phyloP scores from a whole-genome alignment of 2,797 vertebrate species.

The Austrolebias charrua region DNA sequence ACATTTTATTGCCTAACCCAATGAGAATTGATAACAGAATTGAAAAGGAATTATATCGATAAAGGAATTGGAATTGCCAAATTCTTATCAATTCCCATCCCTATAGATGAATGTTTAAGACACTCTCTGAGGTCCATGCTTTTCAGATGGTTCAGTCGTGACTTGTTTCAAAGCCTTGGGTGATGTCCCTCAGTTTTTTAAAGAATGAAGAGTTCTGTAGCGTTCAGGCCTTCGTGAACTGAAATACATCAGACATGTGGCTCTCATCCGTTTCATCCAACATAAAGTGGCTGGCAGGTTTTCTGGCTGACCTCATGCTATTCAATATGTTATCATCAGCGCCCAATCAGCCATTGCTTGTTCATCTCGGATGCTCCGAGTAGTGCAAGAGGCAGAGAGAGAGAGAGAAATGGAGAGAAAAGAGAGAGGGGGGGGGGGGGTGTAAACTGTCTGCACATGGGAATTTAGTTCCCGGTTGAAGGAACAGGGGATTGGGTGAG shows the following conservation, averaged over 20 bases:
- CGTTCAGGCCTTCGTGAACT: constrained; percentile 24
- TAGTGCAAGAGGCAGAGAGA: constrained; percentile 12
- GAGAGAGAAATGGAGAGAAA: not conserved
- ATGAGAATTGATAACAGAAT: no score
- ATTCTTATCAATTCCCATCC: no score
- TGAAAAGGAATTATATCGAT: no score
- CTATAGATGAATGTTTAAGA: no score
- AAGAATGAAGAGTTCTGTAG: constrained; percentile 19
- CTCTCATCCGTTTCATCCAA: constrained; percentile 49
- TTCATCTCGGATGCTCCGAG: constrained; percentile 30
- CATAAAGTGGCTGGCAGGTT: constrained; percentile 22
- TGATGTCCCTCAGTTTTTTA: not conserved
- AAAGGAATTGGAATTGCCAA: no score
- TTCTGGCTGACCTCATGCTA: constrained; percentile 29
- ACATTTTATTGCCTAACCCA: no score
- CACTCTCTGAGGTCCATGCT: no score
- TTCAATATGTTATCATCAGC: constrained; percentile 50
- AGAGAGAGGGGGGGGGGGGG: constrained; percentile 12
- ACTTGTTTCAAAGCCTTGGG: no score
- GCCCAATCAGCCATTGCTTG: constrained; percentile 50
- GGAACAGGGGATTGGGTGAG: constrained; percentile 73
- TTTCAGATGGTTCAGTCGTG: no score
- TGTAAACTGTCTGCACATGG: constrained; percentile 77
- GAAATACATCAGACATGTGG: constrained; percentile 41
- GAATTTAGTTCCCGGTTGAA: constrained; percentile 78